A percentile compares a stretch with the other conserved stretches of the same genome.
These are phyloP conservation scores for Scelioninae gen. 2 DNA, from an alignment of 2,888 invertebrate species.

Conservation along the genomic window DNA sequence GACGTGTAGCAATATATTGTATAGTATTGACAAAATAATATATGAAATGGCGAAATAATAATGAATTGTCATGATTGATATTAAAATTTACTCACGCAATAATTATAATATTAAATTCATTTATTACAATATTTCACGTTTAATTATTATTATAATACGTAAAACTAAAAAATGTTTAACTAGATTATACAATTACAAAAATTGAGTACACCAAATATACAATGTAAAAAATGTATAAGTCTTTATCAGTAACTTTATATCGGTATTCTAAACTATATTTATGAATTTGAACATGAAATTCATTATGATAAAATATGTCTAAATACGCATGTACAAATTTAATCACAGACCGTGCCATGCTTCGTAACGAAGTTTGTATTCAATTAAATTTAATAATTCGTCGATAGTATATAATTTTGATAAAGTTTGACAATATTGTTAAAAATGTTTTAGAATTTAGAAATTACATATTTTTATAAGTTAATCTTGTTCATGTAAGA, in stretches of 20 bases:
- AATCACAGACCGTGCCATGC: conserved; percentile 33
- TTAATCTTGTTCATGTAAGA: neutral
- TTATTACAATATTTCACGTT: conserved; percentile 9
- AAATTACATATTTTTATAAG: neutral
- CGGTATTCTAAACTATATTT: conserved; percentile 3
- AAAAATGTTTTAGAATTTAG: conserved; percentile 1
- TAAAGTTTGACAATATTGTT: neutral
- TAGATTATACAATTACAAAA: conserved; percentile 5
- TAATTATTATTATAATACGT: conserved; percentile 8
- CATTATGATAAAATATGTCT: conserved; percentile 34
- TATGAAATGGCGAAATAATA: neutral
- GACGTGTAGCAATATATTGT: conserved; percentile 2
- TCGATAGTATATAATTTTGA: conserved; percentile 5
- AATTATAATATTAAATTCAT: conserved; percentile 6
- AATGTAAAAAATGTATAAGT: conserved; percentile 15
- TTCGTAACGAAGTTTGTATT: conserved; percentile 9
- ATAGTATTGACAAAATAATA: conserved; percentile 3
- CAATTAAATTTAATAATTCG: conserved; percentile 11
- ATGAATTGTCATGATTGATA: neutral
- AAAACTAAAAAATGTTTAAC: conserved; percentile 12
- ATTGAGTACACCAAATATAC: conserved; percentile 2
- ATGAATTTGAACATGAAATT: conserved; percentile 5
- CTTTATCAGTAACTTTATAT: conserved; percentile 3
- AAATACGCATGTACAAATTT: conserved; percentile 29
- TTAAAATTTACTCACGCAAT: neutral